Percentiles rank a stretch among this genome's conserved stretches.
phyloP scores from a whole-genome alignment of 2,797 vertebrate species.

The Taenioides sp. region DNA sequence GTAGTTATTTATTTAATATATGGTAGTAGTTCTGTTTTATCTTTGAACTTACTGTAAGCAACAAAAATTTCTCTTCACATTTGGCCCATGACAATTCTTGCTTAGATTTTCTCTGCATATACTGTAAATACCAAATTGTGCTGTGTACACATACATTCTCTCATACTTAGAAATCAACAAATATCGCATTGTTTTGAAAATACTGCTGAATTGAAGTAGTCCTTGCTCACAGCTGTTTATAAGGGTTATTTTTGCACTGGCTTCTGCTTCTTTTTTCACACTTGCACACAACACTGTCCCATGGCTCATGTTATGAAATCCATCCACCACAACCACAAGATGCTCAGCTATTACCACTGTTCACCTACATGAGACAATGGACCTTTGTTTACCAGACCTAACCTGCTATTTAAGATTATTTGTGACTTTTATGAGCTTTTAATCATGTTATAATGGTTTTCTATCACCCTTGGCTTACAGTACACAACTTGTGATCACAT shows the following conservation, averaged over 20 bases:
- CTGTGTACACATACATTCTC: neutral
- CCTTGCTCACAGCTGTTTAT: conserved; percentile 28
- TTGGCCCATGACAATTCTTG: neutral
- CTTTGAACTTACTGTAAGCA: neutral
- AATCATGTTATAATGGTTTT: too few species aligned
- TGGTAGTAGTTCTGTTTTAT: neutral
- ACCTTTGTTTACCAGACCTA: conserved; percentile 12
- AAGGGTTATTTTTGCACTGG: conserved; percentile 34
- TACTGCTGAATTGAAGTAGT: conserved; percentile 13
- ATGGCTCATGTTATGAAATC: conserved; percentile 39
- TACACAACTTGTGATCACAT: too few species aligned
- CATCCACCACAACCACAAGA: conserved; percentile 29
- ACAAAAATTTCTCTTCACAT: too few species aligned
- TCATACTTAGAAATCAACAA: neutral
- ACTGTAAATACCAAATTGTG: neutral
- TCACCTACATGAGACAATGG: conserved; percentile 15
- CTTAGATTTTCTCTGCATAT: neutral
- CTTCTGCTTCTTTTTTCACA: conserved; percentile 25
- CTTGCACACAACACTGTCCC: conserved; percentile 16
- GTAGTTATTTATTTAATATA: too few species aligned
- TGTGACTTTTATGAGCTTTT: neutral
- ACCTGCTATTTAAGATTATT: neutral
- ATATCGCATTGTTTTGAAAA: neutral
- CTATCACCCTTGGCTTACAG: too few species aligned
- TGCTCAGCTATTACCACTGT: conserved; percentile 19